These are phyloP conservation scores for Pygoscelis adeliae DNA, from an alignment of 2,113 vertebrate genomes.

Conservation along the genomic window DNA sequence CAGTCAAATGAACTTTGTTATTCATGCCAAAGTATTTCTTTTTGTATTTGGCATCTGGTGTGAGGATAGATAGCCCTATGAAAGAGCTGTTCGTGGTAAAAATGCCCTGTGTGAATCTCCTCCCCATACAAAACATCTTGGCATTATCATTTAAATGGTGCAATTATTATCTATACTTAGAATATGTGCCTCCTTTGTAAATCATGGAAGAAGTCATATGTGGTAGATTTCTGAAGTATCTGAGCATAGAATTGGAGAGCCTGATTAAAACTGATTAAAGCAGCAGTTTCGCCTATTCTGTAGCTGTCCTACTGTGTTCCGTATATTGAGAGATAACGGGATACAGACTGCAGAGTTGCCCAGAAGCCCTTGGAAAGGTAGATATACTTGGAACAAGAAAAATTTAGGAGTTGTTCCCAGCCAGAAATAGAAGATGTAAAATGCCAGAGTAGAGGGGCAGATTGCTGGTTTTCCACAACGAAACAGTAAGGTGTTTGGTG, in stretches of 20 bases:
- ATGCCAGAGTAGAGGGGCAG: neutral
- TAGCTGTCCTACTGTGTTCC: neutral
- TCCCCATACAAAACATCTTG: conserved; percentile 40
- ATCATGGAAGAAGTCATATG: conserved; percentile 33
- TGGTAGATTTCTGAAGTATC: conserved; percentile 41
- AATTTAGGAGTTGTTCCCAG: neutral
- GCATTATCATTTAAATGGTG: conserved; percentile 67
- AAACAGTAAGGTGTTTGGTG: neutral
- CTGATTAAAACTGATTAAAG: conserved; percentile 21
- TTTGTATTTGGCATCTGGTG: conserved; percentile 57
- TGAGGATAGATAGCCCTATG: neutral
- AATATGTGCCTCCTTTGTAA: conserved; percentile 31
- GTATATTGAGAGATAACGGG: neutral
- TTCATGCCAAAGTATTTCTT: conserved; percentile 33
- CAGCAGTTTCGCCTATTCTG: neutral
- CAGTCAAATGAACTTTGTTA: conserved; percentile 55
- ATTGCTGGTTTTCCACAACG: neutral
- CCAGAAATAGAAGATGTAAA: neutral
- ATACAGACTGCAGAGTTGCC: neutral
- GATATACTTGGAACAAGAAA: neutral
- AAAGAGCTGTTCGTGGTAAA: neutral
- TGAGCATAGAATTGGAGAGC: neutral
- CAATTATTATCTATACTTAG: conserved; percentile 42
- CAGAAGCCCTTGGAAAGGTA: neutral
- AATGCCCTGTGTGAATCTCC: neutral